A percentile compares a stretch with the other conserved stretches of the same genome.
These are phyloP conservation scores for Camponotus fellah DNA, from an alignment of 2,888 invertebrate species.

Conservation along the genomic window DNA sequence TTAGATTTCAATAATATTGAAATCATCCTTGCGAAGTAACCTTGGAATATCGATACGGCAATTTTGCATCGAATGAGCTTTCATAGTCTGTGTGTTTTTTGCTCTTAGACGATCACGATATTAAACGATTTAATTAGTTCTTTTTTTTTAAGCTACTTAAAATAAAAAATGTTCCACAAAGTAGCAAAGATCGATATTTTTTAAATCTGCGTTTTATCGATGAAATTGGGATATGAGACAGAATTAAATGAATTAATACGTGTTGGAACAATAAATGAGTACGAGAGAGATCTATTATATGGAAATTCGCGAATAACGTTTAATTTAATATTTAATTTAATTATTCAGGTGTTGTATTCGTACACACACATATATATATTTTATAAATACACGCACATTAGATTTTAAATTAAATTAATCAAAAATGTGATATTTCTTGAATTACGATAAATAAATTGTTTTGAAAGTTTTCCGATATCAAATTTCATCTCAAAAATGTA, in stretches of 20 bases:
- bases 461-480: conserved; percentile 2
- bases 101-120: background rate
- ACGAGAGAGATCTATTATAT: background rate
- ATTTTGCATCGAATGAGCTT: conserved; percentile 9
- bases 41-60: conserved; percentile 34
- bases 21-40: conserved; percentile 41
- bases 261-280: background rate
- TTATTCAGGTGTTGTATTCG: background rate
- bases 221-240: background rate
- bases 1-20: conserved; percentile 55
- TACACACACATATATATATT: background rate
- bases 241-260: background rate
- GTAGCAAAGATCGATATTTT: background rate
- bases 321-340: conserved; percentile 4
- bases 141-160: background rate
- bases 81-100: background rate
- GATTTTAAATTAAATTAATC: background rate
- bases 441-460: background rate
- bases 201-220: background rate
- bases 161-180: background rate
- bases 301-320: background rate
- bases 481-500: background rate
- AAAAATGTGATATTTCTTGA: background rate
- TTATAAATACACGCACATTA: background rate
- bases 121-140: conserved; percentile 29